Base-by-base conservation (phyloP, 2,888 invertebrate genomes). In the Dione vanillae region DNA sequence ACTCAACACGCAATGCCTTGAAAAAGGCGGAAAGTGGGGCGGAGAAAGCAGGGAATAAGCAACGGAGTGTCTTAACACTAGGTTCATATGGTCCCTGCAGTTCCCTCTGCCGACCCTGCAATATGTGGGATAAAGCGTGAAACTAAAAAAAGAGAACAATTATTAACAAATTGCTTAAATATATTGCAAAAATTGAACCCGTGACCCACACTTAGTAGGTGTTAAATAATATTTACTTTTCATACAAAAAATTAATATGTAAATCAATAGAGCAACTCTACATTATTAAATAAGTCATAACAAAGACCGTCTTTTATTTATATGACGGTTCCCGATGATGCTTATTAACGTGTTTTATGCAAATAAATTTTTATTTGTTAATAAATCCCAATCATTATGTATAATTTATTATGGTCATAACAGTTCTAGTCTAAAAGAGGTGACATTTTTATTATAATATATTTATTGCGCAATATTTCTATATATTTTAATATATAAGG, bases 381-480 rank as follows among this genome's bases (percentile, higher is more conserved):
- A 69, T 56, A 72, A 72, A 69, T 72, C 62, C 43, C 62, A 66
- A 69, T 66, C 61, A 66, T 47, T 66, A 66, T 47, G 16, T 16
- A 69, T 54, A 65, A 69, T 72, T 71, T 71, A 69, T 71, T 69
- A 54, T 45, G 35, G 59, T 27, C 40, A 65, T 69, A 47, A 61
- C 52, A 69, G 65, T 64, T 61, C 54, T 59, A 65, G 59, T 59
- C 40, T 71, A 41, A 54, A 65, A 69, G 40, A 71, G 37, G 68
- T 56, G 64, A 47, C 54, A 64, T 69, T 64, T 69, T 69, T 69
- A 68, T 61, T 61, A 19, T 19, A 69, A 61, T 65, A 54, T 54
- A 65, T 62, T 65, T 65, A 65, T 69, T 71, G 71, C 61, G 20
- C 65, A 69, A 69, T 71, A 65, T 69, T 71, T 58, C 40, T 69